These are phyloP conservation scores for Falco naumanni DNA, from an alignment of 2,797 vertebrate species.

Conservation along the genomic window DNA sequence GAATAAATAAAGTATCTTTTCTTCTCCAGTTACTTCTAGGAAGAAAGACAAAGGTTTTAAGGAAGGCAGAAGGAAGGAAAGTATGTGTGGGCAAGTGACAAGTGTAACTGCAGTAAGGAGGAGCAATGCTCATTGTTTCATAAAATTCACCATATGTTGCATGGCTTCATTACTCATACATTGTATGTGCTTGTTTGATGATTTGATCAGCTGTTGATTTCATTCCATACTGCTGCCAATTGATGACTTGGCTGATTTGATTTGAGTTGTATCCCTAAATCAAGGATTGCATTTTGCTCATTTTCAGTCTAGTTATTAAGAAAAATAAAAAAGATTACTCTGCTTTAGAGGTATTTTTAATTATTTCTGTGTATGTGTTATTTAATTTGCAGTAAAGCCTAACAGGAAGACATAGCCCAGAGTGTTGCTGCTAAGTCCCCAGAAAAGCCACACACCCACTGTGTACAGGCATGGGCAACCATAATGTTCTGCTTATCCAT, in stretches of 20 bases:
- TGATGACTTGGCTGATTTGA: background rate
- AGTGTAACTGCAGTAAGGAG: background rate
- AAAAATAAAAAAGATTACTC: background rate
- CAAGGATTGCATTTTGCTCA: background rate
- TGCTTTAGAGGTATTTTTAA: background rate
- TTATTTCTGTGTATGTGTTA: background rate
- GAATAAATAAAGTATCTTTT: background rate
- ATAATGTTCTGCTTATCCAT: background rate
- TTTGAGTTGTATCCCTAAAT: background rate
- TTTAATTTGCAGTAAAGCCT: background rate
- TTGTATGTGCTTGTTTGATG: background rate
- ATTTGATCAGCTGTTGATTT: slow-evolving; percentile 25
- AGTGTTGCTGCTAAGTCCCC: background rate
- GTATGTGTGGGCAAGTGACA: background rate
- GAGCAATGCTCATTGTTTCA: slow-evolving; percentile 5
- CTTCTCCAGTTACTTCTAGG: background rate
- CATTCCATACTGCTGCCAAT: background rate
- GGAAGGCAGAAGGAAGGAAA: background rate
- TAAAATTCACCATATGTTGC: background rate
- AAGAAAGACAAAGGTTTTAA: background rate
- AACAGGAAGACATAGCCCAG: background rate
- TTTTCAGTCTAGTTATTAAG: background rate
- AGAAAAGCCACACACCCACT: background rate
- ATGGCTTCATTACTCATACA: background rate
- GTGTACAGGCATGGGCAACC: background rate